phyloP scores from a whole-genome alignment of 2,888 invertebrate species.

The Chalcosyrphus nemorum region DNA sequence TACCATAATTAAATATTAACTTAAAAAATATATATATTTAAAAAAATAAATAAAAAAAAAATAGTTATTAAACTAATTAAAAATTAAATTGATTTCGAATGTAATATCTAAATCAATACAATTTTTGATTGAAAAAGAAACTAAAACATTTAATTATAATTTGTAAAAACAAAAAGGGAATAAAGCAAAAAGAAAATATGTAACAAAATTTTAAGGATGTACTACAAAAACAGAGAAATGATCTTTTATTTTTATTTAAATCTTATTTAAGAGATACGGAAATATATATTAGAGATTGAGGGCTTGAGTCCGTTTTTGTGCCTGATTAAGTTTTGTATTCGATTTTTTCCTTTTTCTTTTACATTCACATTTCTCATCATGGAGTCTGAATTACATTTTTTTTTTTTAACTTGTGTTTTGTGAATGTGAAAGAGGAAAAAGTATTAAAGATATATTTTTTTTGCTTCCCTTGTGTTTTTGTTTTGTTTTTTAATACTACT shows the following conservation, averaged over 20 bases:
- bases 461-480: constrained; percentile 65
- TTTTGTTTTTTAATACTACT: constrained; percentile 37
- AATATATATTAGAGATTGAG: constrained; percentile 23
- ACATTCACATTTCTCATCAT: constrained; percentile 52
- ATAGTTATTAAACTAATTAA: constrained; percentile 63
- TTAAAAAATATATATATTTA: constrained; percentile 54
- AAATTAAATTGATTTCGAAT: constrained; percentile 63
- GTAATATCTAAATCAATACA: constrained; percentile 34
- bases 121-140: constrained; percentile 50
- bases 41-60: constrained; percentile 34
- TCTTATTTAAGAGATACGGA: constrained; percentile 18
- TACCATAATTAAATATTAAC: constrained; percentile 72
- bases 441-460: constrained; percentile 57
- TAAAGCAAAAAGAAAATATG: constrained; percentile 26
- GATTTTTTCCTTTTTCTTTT: constrained; percentile 14
- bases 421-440: constrained; percentile 27
- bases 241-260: constrained; percentile 10
- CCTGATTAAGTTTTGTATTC: constrained; percentile 47
- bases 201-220: neutral
- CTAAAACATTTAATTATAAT: constrained; percentile 30
- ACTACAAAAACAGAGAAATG: constrained; percentile 1
- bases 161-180: constrained; percentile 28
- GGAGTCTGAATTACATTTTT: constrained; percentile 83
- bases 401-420: constrained; percentile 77
- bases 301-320: constrained; percentile 29